Base-by-base conservation (phyloP, 2,888 invertebrate genomes). In the Tachina grossa region DNA sequence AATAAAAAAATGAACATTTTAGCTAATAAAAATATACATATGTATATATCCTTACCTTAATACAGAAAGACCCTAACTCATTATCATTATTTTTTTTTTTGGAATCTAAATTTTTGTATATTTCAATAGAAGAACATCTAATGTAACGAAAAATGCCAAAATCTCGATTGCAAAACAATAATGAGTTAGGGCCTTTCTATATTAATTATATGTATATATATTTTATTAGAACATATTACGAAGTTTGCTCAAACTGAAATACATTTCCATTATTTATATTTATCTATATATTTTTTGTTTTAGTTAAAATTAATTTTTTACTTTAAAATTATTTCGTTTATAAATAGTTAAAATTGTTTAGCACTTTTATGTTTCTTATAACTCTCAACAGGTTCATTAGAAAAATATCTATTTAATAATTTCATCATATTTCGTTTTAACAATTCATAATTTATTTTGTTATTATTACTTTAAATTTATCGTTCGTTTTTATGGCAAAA, bases 401-500 rank as follows among this genome's bases (percentile, higher is more conserved):
- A 69, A 77, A 78, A 69, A 65, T 49, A 74, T 61, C 49, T 69
- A 61, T 57, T 19, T 53, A 80, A 72, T 61, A 71, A 68, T 66
- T 74, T 71, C 10, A 69, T 57, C 71, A 55, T 59, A 51, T 31
- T 63, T 69, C 63, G 16, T 16, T 71, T 53, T 63, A 77, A 77
- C 49, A 78, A 55, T 74, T 68, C 39, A 53, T 16, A 53, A 57
- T 51, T 59, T 66, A 55, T 47, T 75, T 3, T 63, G 31, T 31
- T 57, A 59, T 16, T 6, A 22, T 69, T 61, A 31, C 0, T 53
- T 47, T 13, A 31, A 63, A 13, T 11, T 10, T 9, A 13, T 79
- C 83, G 83, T 83, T 85, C 83, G 76, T 84, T 72, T 75, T 85
- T 85, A 85, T 85, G 85, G 85, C 83, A 85, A 76, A 80, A 69